Base-by-base conservation (phyloP, 2,113 vertebrate species). In the Buteo buteo region DNA sequence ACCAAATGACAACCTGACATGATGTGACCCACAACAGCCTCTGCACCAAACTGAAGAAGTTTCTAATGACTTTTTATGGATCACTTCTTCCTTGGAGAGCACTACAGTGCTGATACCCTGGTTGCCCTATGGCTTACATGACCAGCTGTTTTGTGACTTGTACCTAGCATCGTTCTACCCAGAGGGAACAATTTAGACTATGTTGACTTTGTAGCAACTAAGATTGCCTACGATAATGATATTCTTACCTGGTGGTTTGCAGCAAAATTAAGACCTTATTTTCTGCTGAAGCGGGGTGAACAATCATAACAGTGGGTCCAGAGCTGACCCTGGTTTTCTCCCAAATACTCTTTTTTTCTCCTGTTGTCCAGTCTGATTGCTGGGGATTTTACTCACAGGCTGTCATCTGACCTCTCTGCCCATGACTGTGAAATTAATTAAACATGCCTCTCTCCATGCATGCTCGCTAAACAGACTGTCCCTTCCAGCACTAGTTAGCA, bases 391-490 rank as follows among this genome's bases (percentile, higher is more conserved):
- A 58, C 45, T 96, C 55, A 26, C 40, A 45, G n/a, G 47, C 58
- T 97, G 91, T 73, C 77, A 89, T 50, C 59, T 77, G 91, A 93
- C 91, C 85, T 86, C 82, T 88, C 70, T 95, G 84, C 66, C 58
- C 78, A 86, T 0, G 2, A 52, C 71, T 83, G 71, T 58, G 70
- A 83, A 88, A 93, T 83, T 91, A 94, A 96, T 96, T 96, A 94
- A 86, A 77, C 84, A 64, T n/a, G 74, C 81, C 67, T 82, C 78
- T 91, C 81, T 88, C 70, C 45, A 32, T 44, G 45, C 57, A 8
- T 38, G 78, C 59, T 95, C 6, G 4, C 89, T 81, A 50, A 88
- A 77, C 64, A 92, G 64, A 1, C 57, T 86, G 32, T 19, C 80
- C 81, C 77, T 78, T 88, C 66, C 87, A 73, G 58, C 62, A 34